These are phyloP conservation scores for Synanthedon tipuliformis DNA, from an alignment of 2,888 invertebrate species.

Conservation along the genomic window DNA sequence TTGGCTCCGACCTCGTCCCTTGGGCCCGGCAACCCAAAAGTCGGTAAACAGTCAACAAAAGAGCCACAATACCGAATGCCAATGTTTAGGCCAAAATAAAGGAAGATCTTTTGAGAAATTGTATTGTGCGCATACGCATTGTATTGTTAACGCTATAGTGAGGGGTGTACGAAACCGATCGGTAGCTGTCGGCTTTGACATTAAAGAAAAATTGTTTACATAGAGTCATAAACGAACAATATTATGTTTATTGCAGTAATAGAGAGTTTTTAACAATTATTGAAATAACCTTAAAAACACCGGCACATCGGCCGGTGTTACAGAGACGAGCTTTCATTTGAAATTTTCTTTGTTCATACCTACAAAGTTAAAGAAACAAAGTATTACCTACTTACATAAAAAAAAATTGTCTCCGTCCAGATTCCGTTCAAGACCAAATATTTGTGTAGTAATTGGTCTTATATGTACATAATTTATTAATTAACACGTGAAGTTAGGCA, in stretches of 20 bases:
- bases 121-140: slow-evolving; percentile 49
- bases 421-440: no score
- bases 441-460: no score
- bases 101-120: slow-evolving; percentile 47
- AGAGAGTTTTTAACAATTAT: slow-evolving; percentile 20
- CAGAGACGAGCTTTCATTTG: no score
- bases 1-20: slow-evolving; percentile 29
- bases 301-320: no score
- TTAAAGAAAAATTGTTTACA: slow-evolving; percentile 56
- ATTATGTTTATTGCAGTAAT: slow-evolving; percentile 67
- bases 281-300: no score
- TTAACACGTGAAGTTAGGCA: no score
- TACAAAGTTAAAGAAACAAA: no score
- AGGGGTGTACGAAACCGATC: slow-evolving; percentile 64
- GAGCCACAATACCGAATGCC: slow-evolving; percentile 58
- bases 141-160: slow-evolving; percentile 39
- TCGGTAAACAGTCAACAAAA: slow-evolving; percentile 65
- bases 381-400: no score
- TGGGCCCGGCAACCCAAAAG: slow-evolving; percentile 58
- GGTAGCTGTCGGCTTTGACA: slow-evolving; percentile 50
- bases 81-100: slow-evolving; percentile 66
- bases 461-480: no score
- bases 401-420: no score
- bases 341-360: no score
- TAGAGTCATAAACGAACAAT: slow-evolving; percentile 25